phyloP scores from a whole-genome alignment of 2,888 invertebrate species.

The Agrotis exclamationis region DNA sequence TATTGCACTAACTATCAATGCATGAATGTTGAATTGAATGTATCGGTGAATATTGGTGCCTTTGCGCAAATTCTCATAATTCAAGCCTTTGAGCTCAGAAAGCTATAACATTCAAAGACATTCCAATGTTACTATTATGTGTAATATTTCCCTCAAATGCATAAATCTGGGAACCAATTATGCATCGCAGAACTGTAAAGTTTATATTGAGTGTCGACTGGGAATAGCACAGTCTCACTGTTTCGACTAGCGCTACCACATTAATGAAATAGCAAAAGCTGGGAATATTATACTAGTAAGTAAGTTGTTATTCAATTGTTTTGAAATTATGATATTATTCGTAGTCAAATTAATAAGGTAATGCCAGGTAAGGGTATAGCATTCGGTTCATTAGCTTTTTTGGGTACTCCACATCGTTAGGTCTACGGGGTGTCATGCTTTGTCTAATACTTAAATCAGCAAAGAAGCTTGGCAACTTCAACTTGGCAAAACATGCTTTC shows the following conservation, averaged over 20 bases:
- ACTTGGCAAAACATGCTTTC: not conserved
- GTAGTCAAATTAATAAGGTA: too few species aligned
- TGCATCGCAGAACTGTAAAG: slow-evolving; percentile 23
- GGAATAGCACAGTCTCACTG: slow-evolving; percentile 1
- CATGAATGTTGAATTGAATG: slow-evolving; percentile 38
- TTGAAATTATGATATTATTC: too few species aligned
- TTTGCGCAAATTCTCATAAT: slow-evolving; percentile 32
- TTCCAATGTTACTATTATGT: slow-evolving; percentile 29
- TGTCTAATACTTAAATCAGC: too few species aligned
- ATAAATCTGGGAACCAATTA: slow-evolving; percentile 26
- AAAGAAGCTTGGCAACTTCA: too few species aligned
- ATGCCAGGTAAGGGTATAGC: too few species aligned
- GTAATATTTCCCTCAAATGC: slow-evolving; percentile 34
- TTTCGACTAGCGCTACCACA: not conserved
- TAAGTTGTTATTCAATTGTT: too few species aligned
- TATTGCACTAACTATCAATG: slow-evolving; percentile 23
- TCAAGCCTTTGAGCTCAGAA: slow-evolving; percentile 36
- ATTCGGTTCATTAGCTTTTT: too few species aligned
- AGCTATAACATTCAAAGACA: slow-evolving; percentile 44
- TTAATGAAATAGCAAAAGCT: not conserved
- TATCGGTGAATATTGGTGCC: slow-evolving; percentile 19
- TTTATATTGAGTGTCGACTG: slow-evolving; percentile 16
- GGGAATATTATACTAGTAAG: too few species aligned
- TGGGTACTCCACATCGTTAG: too few species aligned
- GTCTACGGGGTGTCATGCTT: too few species aligned